Conservation (phyloP, 2,888 invertebrate species). For the Dusona sp. region DNA sequence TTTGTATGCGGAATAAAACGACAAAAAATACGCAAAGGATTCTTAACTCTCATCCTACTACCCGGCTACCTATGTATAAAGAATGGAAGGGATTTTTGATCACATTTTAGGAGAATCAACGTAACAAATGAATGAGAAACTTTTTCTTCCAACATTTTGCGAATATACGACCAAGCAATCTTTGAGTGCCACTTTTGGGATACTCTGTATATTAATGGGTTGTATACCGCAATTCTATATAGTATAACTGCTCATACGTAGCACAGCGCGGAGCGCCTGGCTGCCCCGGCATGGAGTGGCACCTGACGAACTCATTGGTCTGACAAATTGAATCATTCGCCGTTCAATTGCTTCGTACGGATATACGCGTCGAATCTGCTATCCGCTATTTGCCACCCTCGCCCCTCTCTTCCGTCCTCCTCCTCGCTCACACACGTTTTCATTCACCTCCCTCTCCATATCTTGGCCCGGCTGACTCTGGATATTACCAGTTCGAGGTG, state of each 20-base stretch:
- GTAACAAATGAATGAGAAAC: not conserved
- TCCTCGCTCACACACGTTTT: conserved; percentile 28
- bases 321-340: conserved; percentile 85
- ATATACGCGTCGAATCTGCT: conserved; percentile 74
- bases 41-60: not conserved
- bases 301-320: conserved; percentile 85
- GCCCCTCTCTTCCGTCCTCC: conserved; percentile 4
- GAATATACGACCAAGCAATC: not conserved
- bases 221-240: conserved; percentile 48
- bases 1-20: not conserved
- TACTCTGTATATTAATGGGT: conserved; percentile 14
- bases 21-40: not conserved
- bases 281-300: conserved; percentile 81
- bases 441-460: conserved; percentile 21
- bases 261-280: conserved; percentile 54
- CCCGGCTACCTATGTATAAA: not conserved
- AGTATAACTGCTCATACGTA: conserved; percentile 57
- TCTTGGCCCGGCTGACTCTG: conserved; percentile 37
- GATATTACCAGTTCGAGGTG: conserved; percentile 24
- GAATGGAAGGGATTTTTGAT: not conserved
- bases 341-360: conserved; percentile 83
- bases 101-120: not conserved
- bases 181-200: not conserved
- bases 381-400: conserved; percentile 71
- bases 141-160: not conserved